Evolutionary conservation across 2,797 vertebrate species (phyloP), one percentile per base, ranked within the genome.

Genomic region (Falco biarmicus): DNA sequence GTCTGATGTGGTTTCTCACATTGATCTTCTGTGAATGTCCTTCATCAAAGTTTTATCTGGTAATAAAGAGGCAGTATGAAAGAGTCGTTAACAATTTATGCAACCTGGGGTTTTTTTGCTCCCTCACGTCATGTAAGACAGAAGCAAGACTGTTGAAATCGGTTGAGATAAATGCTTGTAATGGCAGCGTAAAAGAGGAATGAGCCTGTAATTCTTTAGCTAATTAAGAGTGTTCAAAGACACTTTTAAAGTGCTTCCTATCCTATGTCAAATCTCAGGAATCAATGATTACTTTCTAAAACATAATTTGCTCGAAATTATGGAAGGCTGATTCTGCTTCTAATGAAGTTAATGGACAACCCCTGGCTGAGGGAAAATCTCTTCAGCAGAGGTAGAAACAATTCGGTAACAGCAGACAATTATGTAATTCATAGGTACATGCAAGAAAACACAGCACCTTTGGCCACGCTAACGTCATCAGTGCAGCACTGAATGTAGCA

Each of bases 31-130:
- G 89, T 85, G 87, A 93, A 94, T 83, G 39, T 84, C 89, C 73
- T 94, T 96, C 93, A 93, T 84, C 73, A 96, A 90, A 87, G 22
- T 96, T 97, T 94, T 94, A 84, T 90, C 91, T 95, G 85, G 94
- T 39, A 96, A 92, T 95, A 97, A 87, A 97, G 65, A 91, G 25
- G 75, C 78, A 94, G 59, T 68, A 84, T 66, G 94, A 80, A 66
- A 89, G 87, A 87, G 26, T 57, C 74, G 92, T 91, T 96, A 96
- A 90, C 28, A 95, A 89, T 95, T 89, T 85, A 83, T 95, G 82
- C 65, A 87, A 53, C 73, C 76, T 22, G 41, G 3, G 31, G 3
- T 5, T 5, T 61, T 86, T 66, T 86, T 92, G 43, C 78, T 86
- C 50, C 15, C 22, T 93, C 24, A 31, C 19, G 59, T 16, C 28